Evolutionary conservation across 2,888 invertebrate genomes (phyloP).

Genomic region (Lumbricus terrestris): DNA sequence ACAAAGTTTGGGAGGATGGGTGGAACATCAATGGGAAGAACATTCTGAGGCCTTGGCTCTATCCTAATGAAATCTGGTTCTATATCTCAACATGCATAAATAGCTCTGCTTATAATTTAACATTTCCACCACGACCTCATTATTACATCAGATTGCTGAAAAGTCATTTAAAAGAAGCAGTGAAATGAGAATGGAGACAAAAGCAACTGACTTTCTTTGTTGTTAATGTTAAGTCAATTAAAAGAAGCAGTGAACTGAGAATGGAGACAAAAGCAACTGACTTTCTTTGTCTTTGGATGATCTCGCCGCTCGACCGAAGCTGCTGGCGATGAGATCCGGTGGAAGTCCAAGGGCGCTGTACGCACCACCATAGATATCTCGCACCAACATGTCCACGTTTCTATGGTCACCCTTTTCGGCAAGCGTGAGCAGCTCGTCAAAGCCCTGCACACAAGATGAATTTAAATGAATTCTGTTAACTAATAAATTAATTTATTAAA

Average conservation of each 20-base stretch:
- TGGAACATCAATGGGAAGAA: too few relatives aligned
- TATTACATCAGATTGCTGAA: too few relatives aligned
- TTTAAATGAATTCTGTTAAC: neutral
- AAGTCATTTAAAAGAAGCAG: too few relatives aligned
- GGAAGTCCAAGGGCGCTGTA: constrained; percentile 65
- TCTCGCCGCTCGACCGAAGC: constrained; percentile 68
- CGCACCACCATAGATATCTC: constrained; percentile 70
- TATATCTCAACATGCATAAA: too few relatives aligned
- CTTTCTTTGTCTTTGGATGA: constrained; percentile 45
- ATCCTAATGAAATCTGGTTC: too few relatives aligned
- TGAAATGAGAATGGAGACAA: neutral
- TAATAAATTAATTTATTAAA: neutral
- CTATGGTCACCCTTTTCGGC: constrained; percentile 71
- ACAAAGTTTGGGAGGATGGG: too few relatives aligned
- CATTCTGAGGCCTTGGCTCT: too few relatives aligned
- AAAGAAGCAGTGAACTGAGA: too few relatives aligned
- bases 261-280: constrained; percentile 5
- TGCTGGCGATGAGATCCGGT: constrained; percentile 70
- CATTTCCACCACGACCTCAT: too few relatives aligned
- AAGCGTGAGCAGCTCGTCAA: constrained; percentile 69
- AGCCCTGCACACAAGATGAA: constrained; percentile 60
- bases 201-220: constrained; percentile 20
- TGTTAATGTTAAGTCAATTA: too few relatives aligned
- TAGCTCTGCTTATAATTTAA: too few relatives aligned
- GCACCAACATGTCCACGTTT: constrained; percentile 69